Evolutionary conservation across 2,113 vertebrate species (phyloP).

Genomic region (Heterochromis multidens): DNA sequence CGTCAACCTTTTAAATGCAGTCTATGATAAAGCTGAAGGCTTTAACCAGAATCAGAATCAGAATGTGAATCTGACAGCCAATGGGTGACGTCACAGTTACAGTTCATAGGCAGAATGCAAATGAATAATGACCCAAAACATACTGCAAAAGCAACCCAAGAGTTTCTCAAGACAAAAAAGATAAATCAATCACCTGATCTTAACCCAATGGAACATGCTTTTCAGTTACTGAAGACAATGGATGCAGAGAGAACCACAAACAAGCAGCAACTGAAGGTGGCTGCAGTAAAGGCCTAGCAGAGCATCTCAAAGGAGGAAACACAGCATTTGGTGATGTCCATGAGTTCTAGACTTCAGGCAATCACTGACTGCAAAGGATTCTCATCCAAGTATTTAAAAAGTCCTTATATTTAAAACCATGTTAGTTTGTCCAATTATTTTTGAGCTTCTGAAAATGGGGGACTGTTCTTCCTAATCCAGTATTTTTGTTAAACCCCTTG

Average conservation of each 20-base stretch:
- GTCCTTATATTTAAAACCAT: background rate
- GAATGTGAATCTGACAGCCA: background rate
- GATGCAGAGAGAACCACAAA: background rate
- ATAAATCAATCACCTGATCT: no score
- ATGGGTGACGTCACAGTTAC: background rate
- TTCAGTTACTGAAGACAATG: background rate
- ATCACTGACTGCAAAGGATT: no score
- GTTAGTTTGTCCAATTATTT: background rate
- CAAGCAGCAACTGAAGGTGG: background rate
- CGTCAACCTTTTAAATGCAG: background rate
- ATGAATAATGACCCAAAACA: no score
- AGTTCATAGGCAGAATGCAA: background rate
- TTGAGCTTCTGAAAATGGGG: background rate
- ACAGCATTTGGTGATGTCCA: no score
- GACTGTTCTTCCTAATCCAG: background rate
- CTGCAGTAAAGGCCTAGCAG: background rate
- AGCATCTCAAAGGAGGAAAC: background rate
- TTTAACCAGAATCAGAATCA: no score
- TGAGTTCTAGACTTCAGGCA: no score
- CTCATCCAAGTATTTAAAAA: no score
- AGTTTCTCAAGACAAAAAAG: no score
- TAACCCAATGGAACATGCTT: background rate
- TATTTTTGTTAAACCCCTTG: background rate
- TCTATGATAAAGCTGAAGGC: background rate
- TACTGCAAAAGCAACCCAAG: no score